These are phyloP conservation scores for Melinaea marsaeus DNA, from an alignment of 2,888 invertebrate genomes.

Conservation along the genomic window DNA sequence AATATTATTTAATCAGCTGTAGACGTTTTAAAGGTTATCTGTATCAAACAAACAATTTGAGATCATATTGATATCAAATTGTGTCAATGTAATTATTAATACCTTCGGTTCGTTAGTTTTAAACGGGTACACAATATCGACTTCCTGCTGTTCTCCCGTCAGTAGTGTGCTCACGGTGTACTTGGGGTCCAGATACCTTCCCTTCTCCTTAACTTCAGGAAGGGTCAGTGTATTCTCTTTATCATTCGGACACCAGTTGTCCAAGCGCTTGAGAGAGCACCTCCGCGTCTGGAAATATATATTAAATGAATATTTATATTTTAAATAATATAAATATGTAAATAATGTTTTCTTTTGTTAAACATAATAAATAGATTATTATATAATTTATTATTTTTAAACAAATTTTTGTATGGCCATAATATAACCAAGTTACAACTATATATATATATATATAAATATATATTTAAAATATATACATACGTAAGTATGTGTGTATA, in stretches of 20 bases:
- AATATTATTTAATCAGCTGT: too few species aligned
- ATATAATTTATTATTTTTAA: too few species aligned
- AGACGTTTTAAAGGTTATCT: too few species aligned
- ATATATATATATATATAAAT: too few species aligned
- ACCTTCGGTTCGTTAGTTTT: slow-evolving; percentile 32
- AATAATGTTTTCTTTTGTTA: too few species aligned
- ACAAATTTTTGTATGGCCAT: too few species aligned
- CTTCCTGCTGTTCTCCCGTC: slow-evolving; percentile 21
- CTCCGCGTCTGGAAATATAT: slow-evolving; percentile 39
- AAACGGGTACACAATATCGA: slow-evolving; percentile 23
- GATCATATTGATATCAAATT: too few species aligned
- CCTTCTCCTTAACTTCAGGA: slow-evolving; percentile 12
- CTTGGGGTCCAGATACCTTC: slow-evolving; percentile 35
- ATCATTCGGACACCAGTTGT: slow-evolving; percentile 43
- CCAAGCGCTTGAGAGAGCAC: slow-evolving; percentile 34
- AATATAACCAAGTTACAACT: too few species aligned
- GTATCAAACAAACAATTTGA: too few species aligned
- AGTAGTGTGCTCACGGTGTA: slow-evolving; percentile 31
- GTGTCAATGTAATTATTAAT: background rate
- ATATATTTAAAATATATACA: too few species aligned
- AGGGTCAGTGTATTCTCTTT: slow-evolving; percentile 34
- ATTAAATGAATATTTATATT: slow-evolving; percentile 1
- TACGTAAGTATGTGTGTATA: too few species aligned
- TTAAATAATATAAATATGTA: background rate
- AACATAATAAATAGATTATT: too few species aligned